Base-by-base conservation (phyloP, 2,113 vertebrate genomes). In the Cololabis saira region DNA sequence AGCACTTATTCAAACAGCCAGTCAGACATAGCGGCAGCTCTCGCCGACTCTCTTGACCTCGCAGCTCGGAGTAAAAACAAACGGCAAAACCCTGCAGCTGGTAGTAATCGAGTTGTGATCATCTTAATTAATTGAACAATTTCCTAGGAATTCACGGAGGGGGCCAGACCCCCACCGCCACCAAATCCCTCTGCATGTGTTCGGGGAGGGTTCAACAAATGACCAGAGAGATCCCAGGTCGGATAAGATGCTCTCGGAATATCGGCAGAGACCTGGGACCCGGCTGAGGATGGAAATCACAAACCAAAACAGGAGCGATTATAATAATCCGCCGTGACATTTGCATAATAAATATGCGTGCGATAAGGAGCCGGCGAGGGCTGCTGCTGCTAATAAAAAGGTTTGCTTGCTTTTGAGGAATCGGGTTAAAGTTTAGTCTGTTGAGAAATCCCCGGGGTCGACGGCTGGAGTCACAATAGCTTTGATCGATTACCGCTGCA, bases 61-160 rank as follows among this genome's bases (percentile, higher is more conserved):
- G 74, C 67, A 72, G 85, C 91, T 82, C 84, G 60, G 74, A 95
- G 91, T 85, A 88, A 96, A 96, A 98, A 95, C 94, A 96, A 95
- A 94, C 90, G 85, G 77, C 89, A 92, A 93, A 95, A 95, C 92
- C 92, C 91, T 90, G 92, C 95, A 96, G 93, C 95, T 95, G 95
- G 91, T 92, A 95, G 93, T 94, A 94, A 97, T 95, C 94, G 93
- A 92, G 91, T 81, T 91, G 88, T 93, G 93, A 95, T 96, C 93
- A 94, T 91, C 93, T 94, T 95, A 95, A 96, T 95, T 95, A 96
- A 96, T 93, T 95, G 93, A 96, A 95, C 92, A 93, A 93, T 94
- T 94, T 93, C 92, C 92, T 89, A 87, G 84, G 94, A 95, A 93
- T 95, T 94, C 90, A 93, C 90, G 93, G 65, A 71, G 77, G 90